Evolutionary conservation across 2,113 vertebrate species (phyloP).

Genomic region (Chaetops frenatus): DNA sequence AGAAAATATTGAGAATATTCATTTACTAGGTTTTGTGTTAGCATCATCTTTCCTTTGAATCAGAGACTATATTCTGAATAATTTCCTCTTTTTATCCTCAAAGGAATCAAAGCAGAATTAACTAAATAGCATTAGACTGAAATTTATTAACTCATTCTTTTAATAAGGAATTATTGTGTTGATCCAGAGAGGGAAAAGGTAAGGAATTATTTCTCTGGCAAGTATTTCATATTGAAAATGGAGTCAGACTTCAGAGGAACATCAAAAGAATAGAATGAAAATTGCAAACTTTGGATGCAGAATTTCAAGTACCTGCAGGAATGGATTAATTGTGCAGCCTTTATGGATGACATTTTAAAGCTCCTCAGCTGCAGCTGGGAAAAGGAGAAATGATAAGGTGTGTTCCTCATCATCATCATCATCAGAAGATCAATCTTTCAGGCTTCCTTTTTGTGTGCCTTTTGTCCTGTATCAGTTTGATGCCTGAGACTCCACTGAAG

Average conservation of each 20-base stretch:
- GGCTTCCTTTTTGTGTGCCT: neutral
- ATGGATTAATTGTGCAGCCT: neutral
- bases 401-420: neutral
- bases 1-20: slow-evolving; percentile 16
- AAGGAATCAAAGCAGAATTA: slow-evolving; percentile 2
- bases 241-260: neutral
- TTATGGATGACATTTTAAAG: neutral
- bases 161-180: neutral
- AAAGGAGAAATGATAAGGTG: neutral
- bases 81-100: neutral
- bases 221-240: neutral
- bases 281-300: neutral
- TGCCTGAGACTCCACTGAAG: neutral
- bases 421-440: neutral
- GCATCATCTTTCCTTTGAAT: neutral
- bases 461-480: slow-evolving; percentile 8
- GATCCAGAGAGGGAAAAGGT: neutral
- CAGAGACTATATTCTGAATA: neutral
- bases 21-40: neutral
- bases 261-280: neutral
- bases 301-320: neutral
- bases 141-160: neutral
- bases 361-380: neutral
- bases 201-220: neutral
- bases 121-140: neutral